Evolutionary conservation across 1,140 invertebrate genomes (phyloP), one percentile per base, ranked within the genome.

Genomic region (Aphis gossypii): DNA sequence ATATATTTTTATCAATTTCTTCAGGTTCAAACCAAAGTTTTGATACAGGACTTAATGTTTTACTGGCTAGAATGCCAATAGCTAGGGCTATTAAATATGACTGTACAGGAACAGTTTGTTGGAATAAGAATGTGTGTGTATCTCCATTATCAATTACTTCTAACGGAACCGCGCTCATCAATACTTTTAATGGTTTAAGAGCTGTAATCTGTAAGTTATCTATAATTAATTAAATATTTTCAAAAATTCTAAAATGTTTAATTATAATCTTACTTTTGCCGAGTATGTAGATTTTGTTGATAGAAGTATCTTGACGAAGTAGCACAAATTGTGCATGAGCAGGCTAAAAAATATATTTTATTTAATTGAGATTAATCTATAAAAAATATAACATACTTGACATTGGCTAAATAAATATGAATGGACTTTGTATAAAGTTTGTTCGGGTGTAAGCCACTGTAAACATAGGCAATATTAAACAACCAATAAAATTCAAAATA

Each of bases 331-430:
- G 96, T 4, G 97, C 97, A 96, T 99, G 98, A 94, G 99, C 98
- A 23, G 98, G 97, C 97, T 99, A 95, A 93, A 95, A 95, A 94
- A 94, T 91, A 94, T 1, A 94, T 92, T 8, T 76, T 35, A 94
- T 83, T 23, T 93, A 93, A 76, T 94, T 94, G 76, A 94, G 82
- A 91, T 44, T 68, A 38, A 35, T 44, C 35, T 25, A 76, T 94
- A 38, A 90, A 38, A 23, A 93, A 92, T 48, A 93, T 35, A 48
- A 93, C 83, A 95, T 96, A 98, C 97, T 96, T 98, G 97, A 95
- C 98, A 99, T 95, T 99, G 98, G 94, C 98, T 99, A 95, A 98
- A 99, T 94, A 99, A 95, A 95, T 98, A 99, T 1, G 99, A 98
- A 94, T 98, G 96, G 94, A 97, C 96, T 95, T 98, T 98, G 84